Evolutionary conservation across 2,888 invertebrate genomes (phyloP), one percentile per base, ranked within the genome.

Genomic region (Drosophila melanocephala): DNA sequence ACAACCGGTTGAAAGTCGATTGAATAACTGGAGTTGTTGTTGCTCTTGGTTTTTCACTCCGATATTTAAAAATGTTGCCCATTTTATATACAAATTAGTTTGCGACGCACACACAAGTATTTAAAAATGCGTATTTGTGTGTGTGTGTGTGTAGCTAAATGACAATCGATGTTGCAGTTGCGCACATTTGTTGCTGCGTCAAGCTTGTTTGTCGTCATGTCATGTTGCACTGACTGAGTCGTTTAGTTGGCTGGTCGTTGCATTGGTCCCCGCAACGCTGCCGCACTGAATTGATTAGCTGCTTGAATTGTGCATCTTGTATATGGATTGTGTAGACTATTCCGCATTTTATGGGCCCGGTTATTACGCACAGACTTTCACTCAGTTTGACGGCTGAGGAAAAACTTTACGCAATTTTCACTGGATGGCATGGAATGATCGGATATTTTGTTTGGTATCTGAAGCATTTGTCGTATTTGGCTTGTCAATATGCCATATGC

Each of bases 321-420:
- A n/a, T 26, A 78, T 90, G 86, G 90, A 33, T 51, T 62, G 86
- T 44, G 42, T 86, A 88, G 90, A 90, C 74, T 72, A 86, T 90
- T 86, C 85, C 85, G 90, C 90, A 85, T 85, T 83, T 33, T 39
- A 28, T 63, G 44, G 47, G 56, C 50, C 61, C 69, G 83, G 72
- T 65, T 85, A 88, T 85, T 83, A 88, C 84, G 90, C 90, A 79
- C 76, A 70, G 77, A 86, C 85, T 86, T 86, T 86, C 85, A 90
- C 85, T 86, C 89, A 80, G 68, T 78, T 80, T 86, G 77, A 76
- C 63, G 75, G n/a, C 14, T 14, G 65, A 66, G 60, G 72, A 72
- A 85, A 77, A 79, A 67, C 61, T 83, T 87, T 75, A 69, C 74
- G 90, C 85, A 85, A 80, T 88, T 77, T 88, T 62, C 73, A 32